A percentile compares a stretch with the other conserved stretches of the same genome.
phyloP scores from a whole-genome alignment of 1,140 invertebrate genomes.

The Drosophila bipectinata region DNA sequence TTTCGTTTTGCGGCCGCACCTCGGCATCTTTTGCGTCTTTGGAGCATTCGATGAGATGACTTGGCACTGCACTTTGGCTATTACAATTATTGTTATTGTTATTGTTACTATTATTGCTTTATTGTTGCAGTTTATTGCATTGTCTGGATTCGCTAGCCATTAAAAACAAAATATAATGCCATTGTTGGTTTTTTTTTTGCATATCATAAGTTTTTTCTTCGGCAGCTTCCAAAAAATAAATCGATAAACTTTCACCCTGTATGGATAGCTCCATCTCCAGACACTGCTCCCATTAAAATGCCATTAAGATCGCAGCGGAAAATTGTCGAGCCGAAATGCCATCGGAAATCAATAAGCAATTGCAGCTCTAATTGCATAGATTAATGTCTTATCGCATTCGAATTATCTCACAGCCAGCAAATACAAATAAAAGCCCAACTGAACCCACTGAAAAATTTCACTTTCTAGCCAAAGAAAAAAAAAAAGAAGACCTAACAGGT shows the following conservation, averaged over 20 bases:
- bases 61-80: conserved; percentile 47
- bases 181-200: conserved; percentile 18
- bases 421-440: conserved; percentile 4
- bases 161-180: conserved; percentile 24
- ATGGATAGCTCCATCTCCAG: neutral
- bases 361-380: conserved; percentile 40
- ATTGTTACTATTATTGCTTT: conserved; percentile 52
- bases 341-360: conserved; percentile 37
- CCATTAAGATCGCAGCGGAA: conserved; percentile 30
- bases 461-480: conserved; percentile 25
- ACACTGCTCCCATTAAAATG: conserved; percentile 47
- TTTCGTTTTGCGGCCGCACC: conserved; percentile 37
- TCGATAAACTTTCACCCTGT: conserved; percentile 52
- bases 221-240: conserved; percentile 47
- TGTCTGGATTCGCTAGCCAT: conserved; percentile 42
- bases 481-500: conserved; percentile 13
- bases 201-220: conserved; percentile 39
- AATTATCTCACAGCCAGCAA: conserved; percentile 15
- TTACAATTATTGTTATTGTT: conserved; percentile 47
- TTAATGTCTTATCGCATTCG: conserved; percentile 33
- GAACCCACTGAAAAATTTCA: conserved; percentile 29
- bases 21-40: conserved; percentile 13
- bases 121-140: conserved; percentile 55
- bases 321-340: conserved; percentile 32
- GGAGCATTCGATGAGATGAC: conserved; percentile 37